These are phyloP conservation scores for Orbicella faveolata DNA, from an alignment of 64 coral and sea anemone species.

Conservation along the genomic window DNA sequence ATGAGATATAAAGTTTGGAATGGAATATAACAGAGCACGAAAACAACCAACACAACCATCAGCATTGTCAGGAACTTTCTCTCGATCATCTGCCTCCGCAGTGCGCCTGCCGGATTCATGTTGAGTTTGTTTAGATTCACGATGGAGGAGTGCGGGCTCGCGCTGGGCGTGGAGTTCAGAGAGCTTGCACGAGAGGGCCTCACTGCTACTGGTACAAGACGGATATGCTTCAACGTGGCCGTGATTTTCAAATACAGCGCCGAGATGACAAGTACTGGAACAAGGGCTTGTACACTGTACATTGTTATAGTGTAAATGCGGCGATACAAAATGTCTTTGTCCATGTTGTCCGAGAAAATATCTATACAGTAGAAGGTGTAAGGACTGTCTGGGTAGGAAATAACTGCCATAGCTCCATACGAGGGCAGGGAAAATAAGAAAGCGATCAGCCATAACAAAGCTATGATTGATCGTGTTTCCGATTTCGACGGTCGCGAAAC, in stretches of 20 bases:
- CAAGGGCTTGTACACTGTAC: constrained; percentile 63
- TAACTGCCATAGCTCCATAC: constrained; percentile 55
- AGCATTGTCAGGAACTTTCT: constrained; percentile 78
- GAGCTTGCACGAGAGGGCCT: constrained; percentile 22
- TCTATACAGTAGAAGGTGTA: constrained; percentile 32
- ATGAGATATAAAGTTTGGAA: constrained; percentile 72
- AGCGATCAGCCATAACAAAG: constrained; percentile 67
- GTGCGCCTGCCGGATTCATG: constrained; percentile 54
- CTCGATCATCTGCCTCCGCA: constrained; percentile 70
- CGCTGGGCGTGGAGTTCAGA: neutral
- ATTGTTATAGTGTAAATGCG: constrained; percentile 60
- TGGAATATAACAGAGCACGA: constrained; percentile 82
- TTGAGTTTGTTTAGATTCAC: constrained; percentile 21
- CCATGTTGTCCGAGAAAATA: constrained; percentile 35
- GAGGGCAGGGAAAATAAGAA: constrained; percentile 64
- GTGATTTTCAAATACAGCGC: constrained; percentile 72
- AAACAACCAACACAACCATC: constrained; percentile 61
- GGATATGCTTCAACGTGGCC: constrained; percentile 49
- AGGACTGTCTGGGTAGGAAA: neutral
- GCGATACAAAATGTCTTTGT: constrained; percentile 30
- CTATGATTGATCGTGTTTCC: constrained; percentile 63
- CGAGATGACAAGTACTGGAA: constrained; percentile 69
- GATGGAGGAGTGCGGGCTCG: constrained; percentile 13
- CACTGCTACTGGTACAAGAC: constrained; percentile 35
- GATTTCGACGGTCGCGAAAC: constrained; percentile 59